Base-by-base conservation (phyloP, 1,140 invertebrate species). In the Zaprionus ornatus region DNA sequence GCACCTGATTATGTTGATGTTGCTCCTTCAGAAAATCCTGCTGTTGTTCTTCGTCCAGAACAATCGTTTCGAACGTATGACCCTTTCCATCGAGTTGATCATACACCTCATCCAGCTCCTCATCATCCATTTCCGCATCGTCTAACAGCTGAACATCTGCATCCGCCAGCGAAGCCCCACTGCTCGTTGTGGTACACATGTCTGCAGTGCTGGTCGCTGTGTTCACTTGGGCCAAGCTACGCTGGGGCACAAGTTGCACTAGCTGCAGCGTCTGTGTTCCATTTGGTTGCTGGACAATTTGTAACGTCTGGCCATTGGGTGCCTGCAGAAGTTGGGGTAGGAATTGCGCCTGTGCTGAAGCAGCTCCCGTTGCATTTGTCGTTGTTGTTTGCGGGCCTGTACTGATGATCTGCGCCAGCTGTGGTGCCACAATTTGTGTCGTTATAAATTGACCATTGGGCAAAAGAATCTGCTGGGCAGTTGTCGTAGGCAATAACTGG, bases 371-470 rank as follows among this genome's bases (percentile, higher is more conserved):
- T 10, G 71, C 63, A 52, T 77, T 81, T 27, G 62, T 40, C 15
- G 74, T 77, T 5, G 64, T 57, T 5, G 56, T 48, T 21, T 75
- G 86, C 27, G 74, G 81, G n/a, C 55, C 70, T n/a, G 73, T 76
- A 32, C 66, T 81, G 3, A 83, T 82, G 17, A 90, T 87, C 59
- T 91, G 88, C 7, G 80, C 82, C 54, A 87, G 59, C 64, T 78
- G 87, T 5, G 90, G 90, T 17, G 85, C 57, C 29, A 92, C 79
- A 37, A 92, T 82, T 62, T 92, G 90, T 3, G 92, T 91, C n/a
- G 91, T 92, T 15, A 92, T 90, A n/a, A 92, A 79, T 64, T 92
- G 91, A 10, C 92, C 91, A 75, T 92, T 93, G 15, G 92, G 91
- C 50, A 93, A 69, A 13, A 93, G 78, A 13, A 93, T 82, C 73